Conservation (phyloP, 1,140 invertebrate genomes). For the Hycleus cichorii region DNA sequence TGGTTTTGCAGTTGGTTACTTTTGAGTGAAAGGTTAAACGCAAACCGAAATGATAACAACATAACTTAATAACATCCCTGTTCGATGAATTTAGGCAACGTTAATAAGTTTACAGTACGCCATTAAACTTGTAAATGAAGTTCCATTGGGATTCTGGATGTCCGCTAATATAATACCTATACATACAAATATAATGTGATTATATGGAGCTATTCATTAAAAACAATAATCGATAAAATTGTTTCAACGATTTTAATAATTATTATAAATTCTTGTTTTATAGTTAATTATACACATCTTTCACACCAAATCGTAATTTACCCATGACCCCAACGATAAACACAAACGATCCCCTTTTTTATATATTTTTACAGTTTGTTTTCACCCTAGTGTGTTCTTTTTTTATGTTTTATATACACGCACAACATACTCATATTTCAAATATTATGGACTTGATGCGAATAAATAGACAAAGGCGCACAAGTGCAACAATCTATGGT, state of each 20-base stretch:
- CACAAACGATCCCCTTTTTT: slow-evolving; percentile 14
- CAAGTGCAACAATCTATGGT: slow-evolving; percentile 4
- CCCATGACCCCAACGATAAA: slow-evolving; percentile 9
- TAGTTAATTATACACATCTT: slow-evolving; percentile 13
- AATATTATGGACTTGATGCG: slow-evolving; percentile 7
- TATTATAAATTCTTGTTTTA: slow-evolving; percentile 5
- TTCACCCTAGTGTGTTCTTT: slow-evolving; percentile 12
- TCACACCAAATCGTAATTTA: slow-evolving; percentile 15
- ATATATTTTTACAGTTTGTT: slow-evolving; percentile 23
- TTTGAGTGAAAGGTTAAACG: slow-evolving; percentile 13
- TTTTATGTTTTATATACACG: slow-evolving; percentile 22
- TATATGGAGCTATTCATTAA: too few relatives aligned
- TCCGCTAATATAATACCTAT: too few relatives aligned
- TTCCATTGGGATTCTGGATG: slow-evolving; percentile 9
- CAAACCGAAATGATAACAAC: slow-evolving; percentile 15
- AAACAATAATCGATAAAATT: background rate
- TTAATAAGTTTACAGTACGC: slow-evolving; percentile 15
- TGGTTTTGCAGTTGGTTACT: slow-evolving; percentile 9
- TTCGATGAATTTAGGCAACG: slow-evolving; percentile 15
- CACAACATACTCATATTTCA: slow-evolving; percentile 18
- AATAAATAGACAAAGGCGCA: slow-evolving; percentile 8
- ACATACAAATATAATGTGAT: too few relatives aligned
- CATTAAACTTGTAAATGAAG: slow-evolving; percentile 16
- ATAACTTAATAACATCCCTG: slow-evolving; percentile 14
- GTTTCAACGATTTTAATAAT: too few relatives aligned